Base-by-base conservation (phyloP, 2,797 vertebrate species). In the Leuciscus waleckii region DNA sequence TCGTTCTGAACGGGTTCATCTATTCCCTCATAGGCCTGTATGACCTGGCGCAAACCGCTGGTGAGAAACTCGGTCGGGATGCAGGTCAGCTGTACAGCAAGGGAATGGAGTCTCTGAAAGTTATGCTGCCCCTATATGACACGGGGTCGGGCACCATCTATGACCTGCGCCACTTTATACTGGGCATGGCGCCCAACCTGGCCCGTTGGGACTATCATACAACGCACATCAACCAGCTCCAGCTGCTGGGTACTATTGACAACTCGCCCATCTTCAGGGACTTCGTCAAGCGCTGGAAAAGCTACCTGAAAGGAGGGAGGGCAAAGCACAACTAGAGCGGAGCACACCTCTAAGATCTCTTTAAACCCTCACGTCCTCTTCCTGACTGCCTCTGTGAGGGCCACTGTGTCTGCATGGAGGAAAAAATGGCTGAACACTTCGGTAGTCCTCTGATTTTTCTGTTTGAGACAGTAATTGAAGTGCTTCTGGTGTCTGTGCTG, bases 181-280 rank as follows among this genome's bases (percentile, higher is more conserved):
- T 99, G 8, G 97, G 98, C 90, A 95, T 94, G 0, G 97, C 98
- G 0, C 98, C 98, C 92, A 99, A 99, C 94, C 93, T 99, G 93
- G 98, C 98, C 0, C 98, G 98, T 54, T 99, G 98, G 98, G 98
- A 99, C 94, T 99, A 99, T 86, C 98, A 99, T 93, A 99, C 98
- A 87, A 99, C 98, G 3, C 98, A 99, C 96, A 99, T 99, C 92
- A 99, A 99, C 93, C 98, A 99, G 93, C 96, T 99, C 58, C 98
- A 99, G 94, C 96, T 99, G 83, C 95, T 99, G 82, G 95, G 94
- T 43, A 97, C 97, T 69, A 92, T 99, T 0, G 97, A 99, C 16
- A 96, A 95, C 84, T 90, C 97, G 0, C 95, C 97, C 39, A 32
- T 99, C 92, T 99, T 99, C 93, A 97, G 90, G 91, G 98, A 99